A percentile compares a stretch with the other conserved stretches of the same genome.
Conservation (phyloP, 1,140 invertebrate species). For the Steinernema feltiae region DNA sequence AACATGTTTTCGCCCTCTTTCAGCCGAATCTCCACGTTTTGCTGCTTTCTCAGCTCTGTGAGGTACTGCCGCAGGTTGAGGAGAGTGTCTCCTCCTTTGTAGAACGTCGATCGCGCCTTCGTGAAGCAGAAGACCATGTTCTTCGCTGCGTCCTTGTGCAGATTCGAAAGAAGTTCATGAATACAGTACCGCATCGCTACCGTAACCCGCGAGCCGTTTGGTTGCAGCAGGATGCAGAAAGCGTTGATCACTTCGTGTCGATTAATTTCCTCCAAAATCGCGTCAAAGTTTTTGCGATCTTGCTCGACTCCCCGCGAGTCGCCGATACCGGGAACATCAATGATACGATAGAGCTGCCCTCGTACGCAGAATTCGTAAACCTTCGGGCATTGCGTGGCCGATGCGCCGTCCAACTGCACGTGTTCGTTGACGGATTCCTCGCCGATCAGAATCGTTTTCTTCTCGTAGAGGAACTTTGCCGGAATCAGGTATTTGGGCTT, state of each 20-base stretch:
- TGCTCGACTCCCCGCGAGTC: constrained; percentile 45
- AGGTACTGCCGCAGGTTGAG: constrained; percentile 15
- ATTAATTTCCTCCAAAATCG: constrained; percentile 32
- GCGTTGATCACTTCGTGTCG: constrained; percentile 32
- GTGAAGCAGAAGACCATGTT: constrained; percentile 46
- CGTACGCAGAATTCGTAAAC: constrained; percentile 9
- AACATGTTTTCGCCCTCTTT: constrained; percentile 18
- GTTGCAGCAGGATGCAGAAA: constrained; percentile 47
- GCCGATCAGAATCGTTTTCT: background rate
- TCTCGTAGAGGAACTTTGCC: background rate
- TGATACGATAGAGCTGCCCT: constrained; percentile 29
- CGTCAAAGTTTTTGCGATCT: constrained; percentile 49
- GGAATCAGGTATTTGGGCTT: background rate
- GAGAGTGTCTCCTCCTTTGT: constrained; percentile 31
- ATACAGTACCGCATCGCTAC: constrained; percentile 48
- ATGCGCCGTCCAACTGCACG: background rate
- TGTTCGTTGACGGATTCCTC: background rate
- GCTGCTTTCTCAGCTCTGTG: background rate
- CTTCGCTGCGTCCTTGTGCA: constrained; percentile 31
- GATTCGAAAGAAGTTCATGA: constrained; percentile 39
- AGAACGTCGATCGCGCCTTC: constrained; percentile 34
- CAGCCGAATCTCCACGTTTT: constrained; percentile 23
- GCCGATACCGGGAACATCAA: constrained; percentile 55
- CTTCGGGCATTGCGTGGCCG: constrained; percentile 27
- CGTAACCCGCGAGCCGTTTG: constrained; percentile 37